Conservation (phyloP, 2,113 vertebrate species). For the Rattus rattus region DNA sequence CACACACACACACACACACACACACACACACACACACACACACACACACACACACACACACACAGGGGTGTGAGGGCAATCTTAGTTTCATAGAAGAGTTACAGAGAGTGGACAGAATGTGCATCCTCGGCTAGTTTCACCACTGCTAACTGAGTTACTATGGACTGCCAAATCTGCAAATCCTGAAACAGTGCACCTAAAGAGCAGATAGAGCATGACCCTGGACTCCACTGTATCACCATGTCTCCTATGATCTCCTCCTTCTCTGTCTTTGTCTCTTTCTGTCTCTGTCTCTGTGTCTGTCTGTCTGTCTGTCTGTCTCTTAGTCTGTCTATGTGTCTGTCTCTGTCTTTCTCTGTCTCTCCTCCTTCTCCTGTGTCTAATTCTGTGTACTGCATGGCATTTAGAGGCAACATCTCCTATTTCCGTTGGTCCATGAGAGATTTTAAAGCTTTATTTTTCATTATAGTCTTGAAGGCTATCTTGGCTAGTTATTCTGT, state of each 20-base stretch:
- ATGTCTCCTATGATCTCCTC: not conserved
- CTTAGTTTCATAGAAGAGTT: not conserved
- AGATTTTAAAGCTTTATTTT: not conserved
- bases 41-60: too few species aligned
- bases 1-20: not conserved
- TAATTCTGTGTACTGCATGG: too few species aligned
- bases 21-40: not conserved
- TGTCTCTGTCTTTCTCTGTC: too few species aligned
- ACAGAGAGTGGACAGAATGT: not conserved
- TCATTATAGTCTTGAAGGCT: not conserved
- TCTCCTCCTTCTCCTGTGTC: not conserved
- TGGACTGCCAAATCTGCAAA: not conserved
- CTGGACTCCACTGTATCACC: not conserved
- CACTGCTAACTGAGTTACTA: not conserved
- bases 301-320: too few species aligned
- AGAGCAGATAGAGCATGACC: not conserved
- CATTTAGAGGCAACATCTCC: not conserved
- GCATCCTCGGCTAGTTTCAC: not conserved
- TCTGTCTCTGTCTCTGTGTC: too few species aligned
- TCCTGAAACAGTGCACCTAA: not conserved
- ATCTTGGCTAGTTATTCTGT: not conserved
- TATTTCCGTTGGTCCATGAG: not conserved
- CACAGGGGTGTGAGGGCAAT: not conserved
- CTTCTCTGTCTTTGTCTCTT: too few species aligned
- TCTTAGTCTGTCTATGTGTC: too few species aligned